Evolutionary conservation across 2,113 vertebrate species (phyloP).

Genomic region (Narcine bancroftii): DNA sequence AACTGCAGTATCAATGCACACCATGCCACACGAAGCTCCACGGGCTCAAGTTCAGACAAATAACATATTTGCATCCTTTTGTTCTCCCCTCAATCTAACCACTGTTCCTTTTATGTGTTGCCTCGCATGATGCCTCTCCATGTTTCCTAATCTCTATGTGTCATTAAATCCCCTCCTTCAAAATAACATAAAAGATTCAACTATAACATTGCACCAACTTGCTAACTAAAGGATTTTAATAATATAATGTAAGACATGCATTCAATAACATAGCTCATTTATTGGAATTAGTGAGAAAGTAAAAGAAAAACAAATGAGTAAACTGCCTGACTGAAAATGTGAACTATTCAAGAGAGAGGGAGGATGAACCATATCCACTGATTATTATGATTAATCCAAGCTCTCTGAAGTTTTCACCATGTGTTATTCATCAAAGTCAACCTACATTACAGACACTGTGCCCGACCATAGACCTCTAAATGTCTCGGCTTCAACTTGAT

Average conservation of each 20-base stretch:
- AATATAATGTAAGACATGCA: background rate
- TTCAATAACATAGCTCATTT: background rate
- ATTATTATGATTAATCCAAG: background rate
- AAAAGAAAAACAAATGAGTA: conserved; percentile 22
- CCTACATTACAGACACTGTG: conserved; percentile 30
- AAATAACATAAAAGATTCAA: background rate
- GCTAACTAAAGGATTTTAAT: background rate
- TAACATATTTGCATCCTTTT: background rate
- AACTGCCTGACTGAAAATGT: conserved; percentile 19
- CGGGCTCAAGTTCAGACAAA: background rate
- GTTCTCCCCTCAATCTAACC: background rate
- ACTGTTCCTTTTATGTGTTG: background rate
- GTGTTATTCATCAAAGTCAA: conserved; percentile 31
- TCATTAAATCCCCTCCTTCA: background rate
- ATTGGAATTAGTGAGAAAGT: background rate
- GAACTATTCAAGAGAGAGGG: background rate
- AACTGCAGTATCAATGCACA: background rate
- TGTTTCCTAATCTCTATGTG: background rate
- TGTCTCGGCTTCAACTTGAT: conserved; percentile 24
- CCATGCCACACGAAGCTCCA: background rate
- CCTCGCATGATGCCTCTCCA: background rate
- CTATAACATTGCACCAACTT: background rate
- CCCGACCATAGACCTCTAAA: conserved; percentile 24
- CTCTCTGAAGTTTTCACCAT: conserved; percentile 32
- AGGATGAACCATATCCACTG: conserved; percentile 28